Evolutionary conservation across 2,888 invertebrate species (phyloP).

Genomic region (Drosophila longiperda): DNA sequence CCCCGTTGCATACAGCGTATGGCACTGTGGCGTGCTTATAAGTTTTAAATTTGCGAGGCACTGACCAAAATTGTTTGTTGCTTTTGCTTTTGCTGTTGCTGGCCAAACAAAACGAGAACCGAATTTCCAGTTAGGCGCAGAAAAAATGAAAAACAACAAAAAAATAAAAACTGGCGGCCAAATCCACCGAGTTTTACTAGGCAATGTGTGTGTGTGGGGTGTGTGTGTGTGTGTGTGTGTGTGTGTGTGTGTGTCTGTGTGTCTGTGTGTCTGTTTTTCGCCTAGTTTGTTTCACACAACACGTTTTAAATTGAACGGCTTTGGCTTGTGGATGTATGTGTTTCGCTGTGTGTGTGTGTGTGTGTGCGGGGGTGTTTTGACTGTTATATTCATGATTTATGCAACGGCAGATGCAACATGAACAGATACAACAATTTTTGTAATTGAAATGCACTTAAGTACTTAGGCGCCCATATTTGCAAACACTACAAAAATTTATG

Average conservation of each 20-base stretch:
- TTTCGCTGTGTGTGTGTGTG: background rate
- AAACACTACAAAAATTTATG: background rate
- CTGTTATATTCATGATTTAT: constrained; percentile 62
- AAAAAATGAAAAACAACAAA: constrained; percentile 42
- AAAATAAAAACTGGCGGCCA: constrained; percentile 40
- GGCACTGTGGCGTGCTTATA: constrained; percentile 70
- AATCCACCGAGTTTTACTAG: constrained; percentile 36
- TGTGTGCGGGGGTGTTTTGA: constrained; percentile 3
- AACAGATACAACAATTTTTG: constrained; percentile 36
- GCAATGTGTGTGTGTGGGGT: background rate
- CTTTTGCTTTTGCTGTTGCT: constrained; percentile 20
- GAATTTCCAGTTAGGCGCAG: constrained; percentile 57
- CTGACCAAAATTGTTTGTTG: constrained; percentile 50
- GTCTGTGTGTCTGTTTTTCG: constrained; percentile 19
- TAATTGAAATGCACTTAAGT: constrained; percentile 78
- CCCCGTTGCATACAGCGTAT: constrained; percentile 40
- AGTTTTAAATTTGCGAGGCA: constrained; percentile 71
- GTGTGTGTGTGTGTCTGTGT: background rate
- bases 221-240: background rate
- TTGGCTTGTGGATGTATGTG: constrained; percentile 28
- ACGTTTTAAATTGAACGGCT: constrained; percentile 74
- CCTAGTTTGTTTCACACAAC: constrained; percentile 60
- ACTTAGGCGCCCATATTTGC: constrained; percentile 48
- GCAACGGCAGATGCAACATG: constrained; percentile 49
- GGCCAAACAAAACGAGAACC: constrained; percentile 40